A percentile compares a stretch with the other conserved stretches of the same genome.
Conservation (phyloP, 2,797 vertebrate genomes). For the Xenentodon cancila region DNA sequence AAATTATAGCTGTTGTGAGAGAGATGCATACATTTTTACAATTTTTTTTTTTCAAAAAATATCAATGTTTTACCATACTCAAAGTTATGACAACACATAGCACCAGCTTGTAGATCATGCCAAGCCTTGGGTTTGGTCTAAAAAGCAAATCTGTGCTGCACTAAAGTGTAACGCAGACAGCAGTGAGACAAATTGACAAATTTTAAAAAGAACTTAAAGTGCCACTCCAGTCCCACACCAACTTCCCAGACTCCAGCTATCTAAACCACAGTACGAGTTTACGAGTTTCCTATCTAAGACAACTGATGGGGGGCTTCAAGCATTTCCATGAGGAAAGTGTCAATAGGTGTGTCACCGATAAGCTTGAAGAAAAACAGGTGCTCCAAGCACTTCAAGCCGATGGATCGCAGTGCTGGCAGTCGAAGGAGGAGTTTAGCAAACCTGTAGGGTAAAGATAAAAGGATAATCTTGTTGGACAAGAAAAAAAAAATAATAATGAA, state of each 20-base stretch:
- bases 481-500: neutral
- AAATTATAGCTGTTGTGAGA: constrained; percentile 80
- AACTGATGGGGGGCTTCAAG: constrained; percentile 94
- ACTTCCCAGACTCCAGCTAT: constrained; percentile 79
- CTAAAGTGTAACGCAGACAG: constrained; percentile 80
- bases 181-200: constrained; percentile 85
- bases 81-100: constrained; percentile 81
- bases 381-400: constrained; percentile 96
- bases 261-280: constrained; percentile 74
- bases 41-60: constrained; percentile 72
- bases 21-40: constrained; percentile 75
- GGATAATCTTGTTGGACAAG: neutral
- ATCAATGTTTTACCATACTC: constrained; percentile 67
- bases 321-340: constrained; percentile 99
- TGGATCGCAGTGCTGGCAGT: constrained; percentile 93
- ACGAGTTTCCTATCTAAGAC: constrained; percentile 74
- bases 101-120: constrained; percentile 84
- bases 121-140: constrained; percentile 84
- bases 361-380: constrained; percentile 99
- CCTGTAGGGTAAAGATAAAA: constrained; percentile 66
- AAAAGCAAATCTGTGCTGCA: constrained; percentile 81
- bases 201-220: constrained; percentile 86
- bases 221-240: constrained; percentile 84
- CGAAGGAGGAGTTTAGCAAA: constrained; percentile 96
- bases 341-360: constrained; percentile 96